Evolutionary conservation across 2,888 invertebrate genomes (phyloP).

Genomic region (Drymonia ruficornis): DNA sequence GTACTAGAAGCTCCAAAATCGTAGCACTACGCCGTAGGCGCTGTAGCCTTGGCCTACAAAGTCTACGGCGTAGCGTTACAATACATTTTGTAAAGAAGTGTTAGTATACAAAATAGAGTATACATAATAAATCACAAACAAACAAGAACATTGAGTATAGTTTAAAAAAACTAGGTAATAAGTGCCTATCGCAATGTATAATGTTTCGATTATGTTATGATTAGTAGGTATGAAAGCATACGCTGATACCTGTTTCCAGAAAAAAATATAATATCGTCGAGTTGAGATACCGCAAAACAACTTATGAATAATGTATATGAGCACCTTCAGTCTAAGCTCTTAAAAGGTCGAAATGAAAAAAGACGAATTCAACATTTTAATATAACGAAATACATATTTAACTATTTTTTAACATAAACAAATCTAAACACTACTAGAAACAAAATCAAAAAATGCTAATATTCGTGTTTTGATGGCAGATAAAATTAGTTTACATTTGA

Average conservation of each 20-base stretch:
- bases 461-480: no score
- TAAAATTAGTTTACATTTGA: no score
- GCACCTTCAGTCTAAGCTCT: constrained; percentile 39
- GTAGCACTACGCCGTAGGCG: constrained; percentile 34
- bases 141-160: no score
- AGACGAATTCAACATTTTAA: constrained; percentile 8
- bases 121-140: no score
- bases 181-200: no score
- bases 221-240: no score
- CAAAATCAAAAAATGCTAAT: no score
- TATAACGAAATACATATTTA: not conserved
- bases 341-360: constrained; percentile 37
- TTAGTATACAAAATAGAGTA: no score
- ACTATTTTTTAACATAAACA: not conserved
- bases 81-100: not conserved
- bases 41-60: not conserved
- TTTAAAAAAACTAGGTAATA: no score
- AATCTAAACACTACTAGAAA: not conserved
- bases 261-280: constrained; percentile 28
- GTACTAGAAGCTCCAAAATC: constrained; percentile 14
- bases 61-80: not conserved
- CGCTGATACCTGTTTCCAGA: constrained; percentile 13
- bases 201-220: no score
- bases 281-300: constrained; percentile 31
- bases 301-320: constrained; percentile 41